phyloP scores from a whole-genome alignment of 2,888 invertebrate genomes.

The Lasioglossum malachurum region DNA sequence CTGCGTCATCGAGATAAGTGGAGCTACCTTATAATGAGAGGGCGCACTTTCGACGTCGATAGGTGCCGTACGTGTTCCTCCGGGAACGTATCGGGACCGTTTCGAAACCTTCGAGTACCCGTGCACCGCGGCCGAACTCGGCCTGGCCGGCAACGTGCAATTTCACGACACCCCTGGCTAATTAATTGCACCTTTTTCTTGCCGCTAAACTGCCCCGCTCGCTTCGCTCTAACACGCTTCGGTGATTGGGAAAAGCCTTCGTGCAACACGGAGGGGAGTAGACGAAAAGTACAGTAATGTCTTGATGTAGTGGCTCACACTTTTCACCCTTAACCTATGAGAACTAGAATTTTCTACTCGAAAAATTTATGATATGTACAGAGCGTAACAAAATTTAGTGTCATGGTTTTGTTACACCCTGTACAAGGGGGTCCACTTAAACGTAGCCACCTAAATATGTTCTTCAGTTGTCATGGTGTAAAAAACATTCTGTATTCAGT shows the following conservation, averaged over 20 bases:
- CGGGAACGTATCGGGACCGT: slow-evolving; percentile 43
- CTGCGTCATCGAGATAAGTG: slow-evolving; percentile 72
- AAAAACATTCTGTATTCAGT: too few species aligned
- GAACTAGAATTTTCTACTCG: too few species aligned
- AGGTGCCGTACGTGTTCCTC: slow-evolving; percentile 38
- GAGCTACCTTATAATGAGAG: slow-evolving; percentile 74
- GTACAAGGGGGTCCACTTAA: too few species aligned
- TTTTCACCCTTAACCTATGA: background rate
- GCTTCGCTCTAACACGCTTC: background rate
- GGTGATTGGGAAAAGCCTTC: background rate
- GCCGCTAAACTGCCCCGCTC: background rate
- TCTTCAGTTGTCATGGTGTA: too few species aligned
- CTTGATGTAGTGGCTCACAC: background rate
- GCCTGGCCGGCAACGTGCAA: slow-evolving; percentile 56
- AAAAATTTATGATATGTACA: too few species aligned
- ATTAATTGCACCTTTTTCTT: slow-evolving; percentile 62
- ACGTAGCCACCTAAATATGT: too few species aligned
- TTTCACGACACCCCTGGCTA: slow-evolving; percentile 56
- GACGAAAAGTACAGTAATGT: background rate
- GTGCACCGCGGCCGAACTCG: background rate
- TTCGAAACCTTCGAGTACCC: slow-evolving; percentile 54
- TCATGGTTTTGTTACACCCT: too few species aligned
- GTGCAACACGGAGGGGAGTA: background rate
- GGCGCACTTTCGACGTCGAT: slow-evolving; percentile 63
- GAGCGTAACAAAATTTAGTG: too few species aligned